These are phyloP conservation scores for Craseonycteris thonglongyai DNA, from an alignment of 2,113 vertebrate genomes.

Conservation along the genomic window DNA sequence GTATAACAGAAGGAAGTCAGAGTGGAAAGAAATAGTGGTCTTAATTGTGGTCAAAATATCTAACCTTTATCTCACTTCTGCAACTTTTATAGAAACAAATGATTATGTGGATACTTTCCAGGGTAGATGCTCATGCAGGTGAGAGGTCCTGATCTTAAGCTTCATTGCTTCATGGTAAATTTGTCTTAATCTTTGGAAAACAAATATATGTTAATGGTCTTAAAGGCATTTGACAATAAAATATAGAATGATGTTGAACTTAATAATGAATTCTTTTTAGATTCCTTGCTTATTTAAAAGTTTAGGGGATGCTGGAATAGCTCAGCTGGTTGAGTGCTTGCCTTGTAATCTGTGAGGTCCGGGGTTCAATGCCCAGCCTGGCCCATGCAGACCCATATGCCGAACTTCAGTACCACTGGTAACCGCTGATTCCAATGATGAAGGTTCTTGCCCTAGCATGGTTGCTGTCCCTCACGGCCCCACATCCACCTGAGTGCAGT, in stretches of 20 bases:
- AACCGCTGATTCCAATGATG: too few relatives aligned
- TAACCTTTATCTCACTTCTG: not conserved
- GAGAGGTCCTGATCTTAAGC: not conserved
- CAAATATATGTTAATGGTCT: not conserved
- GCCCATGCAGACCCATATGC: too few relatives aligned
- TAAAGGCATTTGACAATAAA: not conserved
- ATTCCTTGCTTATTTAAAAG: not conserved
- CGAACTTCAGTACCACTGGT: too few relatives aligned
- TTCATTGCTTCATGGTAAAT: not conserved
- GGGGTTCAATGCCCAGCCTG: too few relatives aligned
- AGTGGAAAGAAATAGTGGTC: not conserved
- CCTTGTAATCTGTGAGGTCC: too few relatives aligned
- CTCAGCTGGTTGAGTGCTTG: too few relatives aligned
- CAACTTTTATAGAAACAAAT: not conserved
- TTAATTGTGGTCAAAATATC: not conserved
- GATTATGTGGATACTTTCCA: not conserved
- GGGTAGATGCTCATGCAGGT: not conserved
- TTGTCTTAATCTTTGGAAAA: not conserved
- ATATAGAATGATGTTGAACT: not conserved
- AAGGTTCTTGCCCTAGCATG: too few relatives aligned
- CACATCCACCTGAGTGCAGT: too few relatives aligned
- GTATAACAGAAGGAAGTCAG: not conserved
- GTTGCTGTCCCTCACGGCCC: too few relatives aligned
- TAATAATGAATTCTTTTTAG: not conserved
- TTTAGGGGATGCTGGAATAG: too few relatives aligned